These are phyloP conservation scores for Oryzias woworae DNA, from an alignment of 2,113 vertebrate species.

Conservation along the genomic window DNA sequence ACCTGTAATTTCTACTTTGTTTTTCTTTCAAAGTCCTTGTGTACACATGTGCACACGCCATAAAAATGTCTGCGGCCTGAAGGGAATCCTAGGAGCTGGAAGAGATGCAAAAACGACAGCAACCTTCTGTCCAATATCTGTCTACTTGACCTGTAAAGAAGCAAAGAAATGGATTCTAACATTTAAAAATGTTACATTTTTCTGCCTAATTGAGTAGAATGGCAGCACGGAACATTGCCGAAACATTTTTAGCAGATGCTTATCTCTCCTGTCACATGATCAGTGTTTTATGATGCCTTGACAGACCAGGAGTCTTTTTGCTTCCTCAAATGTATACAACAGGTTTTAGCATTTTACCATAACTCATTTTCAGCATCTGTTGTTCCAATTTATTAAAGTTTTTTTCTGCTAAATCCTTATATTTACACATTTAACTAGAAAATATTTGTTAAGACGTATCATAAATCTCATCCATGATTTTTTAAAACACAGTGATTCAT, in stretches of 20 bases:
- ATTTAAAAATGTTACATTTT: background rate
- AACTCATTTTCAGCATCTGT: no score
- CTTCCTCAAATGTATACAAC: background rate
- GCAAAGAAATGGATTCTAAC: background rate
- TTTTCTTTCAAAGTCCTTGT: slow-evolving; percentile 52
- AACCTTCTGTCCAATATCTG: background rate
- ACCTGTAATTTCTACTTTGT: slow-evolving; percentile 64
- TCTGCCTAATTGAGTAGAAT: background rate
- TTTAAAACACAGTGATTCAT: background rate
- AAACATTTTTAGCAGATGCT: background rate
- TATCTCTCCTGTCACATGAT: background rate
- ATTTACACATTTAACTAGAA: no score
- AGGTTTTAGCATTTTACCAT: no score
- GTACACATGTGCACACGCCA: slow-evolving; percentile 45
- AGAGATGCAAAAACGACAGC: background rate
- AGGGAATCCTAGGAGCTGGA: slow-evolving; percentile 41
- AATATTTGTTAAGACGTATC: background rate
- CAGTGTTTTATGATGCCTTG: slow-evolving; percentile 14
- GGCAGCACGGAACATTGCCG: background rate
- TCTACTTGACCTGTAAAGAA: background rate
- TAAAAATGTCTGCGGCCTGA: slow-evolving; percentile 66
- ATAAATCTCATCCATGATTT: background rate
- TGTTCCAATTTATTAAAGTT: no score
- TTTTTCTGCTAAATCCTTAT: no score
- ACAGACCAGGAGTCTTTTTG: background rate